These are phyloP conservation scores for Eurypyga helias DNA, from an alignment of 2,113 vertebrate species.

Conservation along the genomic window DNA sequence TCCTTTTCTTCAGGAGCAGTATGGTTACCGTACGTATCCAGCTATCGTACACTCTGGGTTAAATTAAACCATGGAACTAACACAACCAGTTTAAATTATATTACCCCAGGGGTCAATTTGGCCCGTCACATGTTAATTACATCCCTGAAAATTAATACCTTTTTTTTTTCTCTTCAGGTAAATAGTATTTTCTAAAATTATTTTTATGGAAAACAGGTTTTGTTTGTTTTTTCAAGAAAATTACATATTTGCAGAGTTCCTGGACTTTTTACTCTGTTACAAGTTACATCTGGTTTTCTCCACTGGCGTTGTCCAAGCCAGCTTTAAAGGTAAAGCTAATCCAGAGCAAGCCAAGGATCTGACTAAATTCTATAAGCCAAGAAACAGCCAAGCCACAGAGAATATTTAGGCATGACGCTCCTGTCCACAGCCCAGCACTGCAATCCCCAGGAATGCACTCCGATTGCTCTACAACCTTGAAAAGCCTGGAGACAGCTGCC, in stretches of 20 bases:
- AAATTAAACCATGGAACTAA: background rate
- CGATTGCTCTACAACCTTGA: background rate
- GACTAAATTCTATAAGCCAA: constrained; percentile 11
- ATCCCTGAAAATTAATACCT: background rate
- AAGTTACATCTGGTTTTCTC: constrained; percentile 35
- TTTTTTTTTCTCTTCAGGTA: background rate
- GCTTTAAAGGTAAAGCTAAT: constrained; percentile 32
- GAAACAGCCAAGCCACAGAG: constrained; percentile 39
- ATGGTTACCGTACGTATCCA: background rate
- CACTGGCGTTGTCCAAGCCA: background rate
- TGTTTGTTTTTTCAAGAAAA: constrained; percentile 36
- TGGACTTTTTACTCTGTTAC: background rate
- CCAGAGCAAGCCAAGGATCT: constrained; percentile 3
- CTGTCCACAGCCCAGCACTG: background rate
- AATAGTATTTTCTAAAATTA: constrained; percentile 27
- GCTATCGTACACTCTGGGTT: background rate
- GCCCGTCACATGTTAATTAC: background rate
- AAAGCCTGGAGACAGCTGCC: background rate
- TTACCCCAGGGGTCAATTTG: background rate
- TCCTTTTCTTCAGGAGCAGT: background rate
- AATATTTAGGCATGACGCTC: background rate
- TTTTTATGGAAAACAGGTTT: constrained; percentile 23
- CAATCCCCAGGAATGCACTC: background rate
- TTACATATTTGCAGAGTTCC: constrained; percentile 7
- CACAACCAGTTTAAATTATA: background rate